Evolutionary conservation across 2,797 vertebrate species (phyloP), one percentile per base, ranked within the genome.

Genomic region (Macropus fuliginosus): DNA sequence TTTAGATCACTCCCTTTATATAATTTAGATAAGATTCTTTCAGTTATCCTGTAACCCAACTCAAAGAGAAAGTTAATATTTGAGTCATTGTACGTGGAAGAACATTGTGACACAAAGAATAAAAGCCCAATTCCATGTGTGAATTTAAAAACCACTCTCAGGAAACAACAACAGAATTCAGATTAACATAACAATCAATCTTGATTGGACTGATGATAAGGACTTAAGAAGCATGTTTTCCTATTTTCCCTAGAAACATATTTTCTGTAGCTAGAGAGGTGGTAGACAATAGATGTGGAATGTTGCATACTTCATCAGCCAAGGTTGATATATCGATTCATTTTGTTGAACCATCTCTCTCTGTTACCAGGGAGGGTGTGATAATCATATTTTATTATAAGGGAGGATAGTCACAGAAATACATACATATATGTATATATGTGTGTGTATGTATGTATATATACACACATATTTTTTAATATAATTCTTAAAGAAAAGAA

Each of bases 1-100:
- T 81, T 94, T 90, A 95, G 96, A 96, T 54, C 54, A 97, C 97
- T 97, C 55, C 1, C 96, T 97, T 96, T 92, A 66, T 52, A 87
- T 95, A 89, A 94, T 96, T 94, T 92, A 87, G 81, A 94, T 96
- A 96, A 96, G 54, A 52, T 91, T 18, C 40, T 93, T 50, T 56
- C 21, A 40, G 9, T 46, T 46, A 50, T 87, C 21, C 9, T 87
- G 21, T 87, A 11, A 2, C 40, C 40, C 21, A 87, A 3, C 13
- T 5, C 34, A 74, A 74, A 74, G 66, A 40, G 34, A 74, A 46
- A 81, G n/a, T 81, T 74, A 66, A 66, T 2, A 66, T n/a, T 66
- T 66, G 34, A 66, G 34, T 31, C 34, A 62, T 14, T 62, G 59
- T 34, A 5, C 11, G 0, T 62, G 29, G 31, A 4, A 34, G 12